Evolutionary conservation across 2,888 invertebrate genomes (phyloP), one percentile per base, ranked within the genome.

Genomic region (Gortyna flavago): DNA sequence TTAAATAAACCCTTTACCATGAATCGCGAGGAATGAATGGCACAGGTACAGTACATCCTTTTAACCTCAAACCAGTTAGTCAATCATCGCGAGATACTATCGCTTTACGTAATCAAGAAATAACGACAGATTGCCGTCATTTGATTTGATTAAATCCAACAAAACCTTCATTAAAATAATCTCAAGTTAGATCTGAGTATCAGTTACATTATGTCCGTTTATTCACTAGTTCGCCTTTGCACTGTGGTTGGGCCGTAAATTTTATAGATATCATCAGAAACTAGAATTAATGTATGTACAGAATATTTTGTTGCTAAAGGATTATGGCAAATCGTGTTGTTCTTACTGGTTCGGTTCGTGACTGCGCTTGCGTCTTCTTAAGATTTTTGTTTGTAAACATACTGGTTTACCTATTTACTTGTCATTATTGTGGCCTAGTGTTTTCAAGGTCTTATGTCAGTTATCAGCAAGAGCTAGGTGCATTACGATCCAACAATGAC

Each of bases 161-260:
- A 86, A 87, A 88, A 87, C 88, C 88, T 87, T 90, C 88, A 88
- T 89, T 87, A 88, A 77, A 89, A 85, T 89, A 83, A 89, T 90
- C 89, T 85, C 29, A 35, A 78, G 80, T 84, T 81, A 61, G n/a
- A 88, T 86, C 89, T 81, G n/a, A 21, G 77, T 86, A 88, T 87
- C 80, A 80, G 80, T 83, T 81, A 85, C 85, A 86, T 89, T 86
- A 85, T 80, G 85, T 84, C 79, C 86, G 76, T 80, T 89, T 84
- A 89, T 79, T 80, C 79, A 80, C 81, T 77, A 80, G 84, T 84
- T 89, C 80, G 80, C 89, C 89, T 89, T 89, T 87, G 86, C 83
- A 82, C 83, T 76, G 69, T 73, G 75, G 62, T 71, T 57, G 61
- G 21, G 80, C 70, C 77, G 84, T 88, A 88, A 87, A 88, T 88